These are phyloP conservation scores for Tinamus major DNA, from an alignment of 2,797 vertebrate species.

Conservation along the genomic window DNA sequence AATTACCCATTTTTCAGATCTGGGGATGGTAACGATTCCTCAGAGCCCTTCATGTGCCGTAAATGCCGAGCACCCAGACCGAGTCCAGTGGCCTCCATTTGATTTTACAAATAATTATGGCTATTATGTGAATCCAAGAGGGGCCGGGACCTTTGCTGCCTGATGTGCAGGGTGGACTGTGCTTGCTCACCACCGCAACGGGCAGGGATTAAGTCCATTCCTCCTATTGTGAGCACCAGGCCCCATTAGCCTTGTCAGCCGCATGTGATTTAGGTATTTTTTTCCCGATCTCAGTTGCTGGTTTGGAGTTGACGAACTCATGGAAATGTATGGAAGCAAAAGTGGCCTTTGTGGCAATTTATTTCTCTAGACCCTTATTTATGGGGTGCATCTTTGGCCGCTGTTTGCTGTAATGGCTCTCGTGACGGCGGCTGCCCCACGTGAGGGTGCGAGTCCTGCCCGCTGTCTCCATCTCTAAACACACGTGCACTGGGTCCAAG, in stretches of 20 bases:
- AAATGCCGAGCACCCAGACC: background rate
- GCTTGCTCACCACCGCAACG: conserved; percentile 35
- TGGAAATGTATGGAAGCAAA: background rate
- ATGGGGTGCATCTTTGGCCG: fast-evolving
- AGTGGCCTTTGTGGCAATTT: background rate
- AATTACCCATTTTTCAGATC: background rate
- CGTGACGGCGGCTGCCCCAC: background rate
- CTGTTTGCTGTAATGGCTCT: background rate
- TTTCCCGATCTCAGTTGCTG: background rate
- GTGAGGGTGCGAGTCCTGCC: fast-evolving
- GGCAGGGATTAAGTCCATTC: conserved; percentile 34
- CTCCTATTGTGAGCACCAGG: background rate
- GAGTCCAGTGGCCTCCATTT: background rate
- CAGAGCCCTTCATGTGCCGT: background rate
- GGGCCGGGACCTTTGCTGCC: background rate
- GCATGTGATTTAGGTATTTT: background rate
- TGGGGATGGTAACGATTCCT: background rate
- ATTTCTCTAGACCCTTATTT: background rate
- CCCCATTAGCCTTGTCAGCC: background rate
- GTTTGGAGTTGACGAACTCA: background rate
- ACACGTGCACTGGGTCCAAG: fast-evolving
- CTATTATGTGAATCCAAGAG: background rate
- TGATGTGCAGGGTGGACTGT: background rate
- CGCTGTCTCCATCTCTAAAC: background rate
- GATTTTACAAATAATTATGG: conserved; percentile 7